Evolutionary conservation across 92 coral and sea anemone genomes (phyloP).

Genomic region (Phenganax subtilis): DNA sequence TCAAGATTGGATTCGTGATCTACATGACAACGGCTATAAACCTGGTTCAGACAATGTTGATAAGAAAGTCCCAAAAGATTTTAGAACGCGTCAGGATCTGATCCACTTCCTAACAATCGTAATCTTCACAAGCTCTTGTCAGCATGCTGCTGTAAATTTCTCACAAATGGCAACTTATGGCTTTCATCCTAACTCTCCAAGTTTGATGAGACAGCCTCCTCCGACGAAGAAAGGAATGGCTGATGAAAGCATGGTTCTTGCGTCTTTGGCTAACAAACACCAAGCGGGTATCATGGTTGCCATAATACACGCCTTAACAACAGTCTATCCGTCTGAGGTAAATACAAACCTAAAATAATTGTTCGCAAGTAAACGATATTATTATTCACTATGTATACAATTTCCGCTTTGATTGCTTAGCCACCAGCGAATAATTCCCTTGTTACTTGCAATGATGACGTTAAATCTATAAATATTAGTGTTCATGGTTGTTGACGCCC

Average conservation of each 20-base stretch:
- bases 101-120: not conserved
- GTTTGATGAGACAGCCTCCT: not conserved
- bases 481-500: too few relatives aligned
- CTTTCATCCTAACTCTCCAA: slow-evolving; percentile 17
- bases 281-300: not conserved
- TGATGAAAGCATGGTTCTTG: not conserved
- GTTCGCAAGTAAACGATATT: not conserved
- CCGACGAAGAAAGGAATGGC: slow-evolving; percentile 4
- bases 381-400: too few relatives aligned
- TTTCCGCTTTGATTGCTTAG: too few relatives aligned
- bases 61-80: not conserved
- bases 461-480: too few relatives aligned
- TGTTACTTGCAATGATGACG: too few relatives aligned
- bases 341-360: not conserved
- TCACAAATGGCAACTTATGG: not conserved
- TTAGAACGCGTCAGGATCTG: not conserved
- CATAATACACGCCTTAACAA: not conserved
- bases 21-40: slow-evolving; percentile 9
- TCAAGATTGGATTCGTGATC: slow-evolving; percentile 7
- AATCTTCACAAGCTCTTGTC: not conserved
- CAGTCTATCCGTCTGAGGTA: not conserved
- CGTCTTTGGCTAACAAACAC: not conserved
- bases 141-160: slow-evolving; percentile 5
- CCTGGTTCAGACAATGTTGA: not conserved
- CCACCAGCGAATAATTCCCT: too few relatives aligned